Percentiles rank a stretch among this genome's conserved stretches.
phyloP scores from a whole-genome alignment of 53 echinoderm and acorn worm species.

The Pentamera pediparva region DNA sequence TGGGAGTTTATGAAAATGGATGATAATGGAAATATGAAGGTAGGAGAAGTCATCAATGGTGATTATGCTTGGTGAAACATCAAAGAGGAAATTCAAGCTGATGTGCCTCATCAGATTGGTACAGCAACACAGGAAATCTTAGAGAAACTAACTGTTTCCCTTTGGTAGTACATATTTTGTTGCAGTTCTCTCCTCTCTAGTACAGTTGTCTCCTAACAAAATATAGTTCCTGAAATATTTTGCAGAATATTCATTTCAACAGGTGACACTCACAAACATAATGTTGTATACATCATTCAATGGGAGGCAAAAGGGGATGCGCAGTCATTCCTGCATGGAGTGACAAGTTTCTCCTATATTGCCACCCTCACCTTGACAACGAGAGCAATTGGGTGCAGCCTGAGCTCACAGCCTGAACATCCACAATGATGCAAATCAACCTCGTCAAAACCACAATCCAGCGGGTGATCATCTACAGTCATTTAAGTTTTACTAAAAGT shows the following conservation, averaged over 20 bases:
- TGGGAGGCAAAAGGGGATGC: background rate
- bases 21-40: too few species aligned
- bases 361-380: background rate
- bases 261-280: too few species aligned
- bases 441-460: background rate
- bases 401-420: too few species aligned
- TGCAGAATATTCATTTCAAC: background rate
- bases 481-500: background rate
- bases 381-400: background rate
- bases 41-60: background rate
- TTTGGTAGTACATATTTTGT: too few species aligned
- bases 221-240: background rate
- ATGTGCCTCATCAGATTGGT: background rate
- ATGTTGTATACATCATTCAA: too few species aligned
- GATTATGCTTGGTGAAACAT: background rate
- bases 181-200: too few species aligned
- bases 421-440: background rate
- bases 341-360: background rate
- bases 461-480: background rate
- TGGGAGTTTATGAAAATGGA: too few species aligned
- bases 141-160: background rate
- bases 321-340: background rate
- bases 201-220: too few species aligned
- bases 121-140: background rate
- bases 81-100: background rate